These are phyloP conservation scores for Embiotoca jacksoni DNA, from an alignment of 2,113 vertebrate genomes.

Conservation along the genomic window DNA sequence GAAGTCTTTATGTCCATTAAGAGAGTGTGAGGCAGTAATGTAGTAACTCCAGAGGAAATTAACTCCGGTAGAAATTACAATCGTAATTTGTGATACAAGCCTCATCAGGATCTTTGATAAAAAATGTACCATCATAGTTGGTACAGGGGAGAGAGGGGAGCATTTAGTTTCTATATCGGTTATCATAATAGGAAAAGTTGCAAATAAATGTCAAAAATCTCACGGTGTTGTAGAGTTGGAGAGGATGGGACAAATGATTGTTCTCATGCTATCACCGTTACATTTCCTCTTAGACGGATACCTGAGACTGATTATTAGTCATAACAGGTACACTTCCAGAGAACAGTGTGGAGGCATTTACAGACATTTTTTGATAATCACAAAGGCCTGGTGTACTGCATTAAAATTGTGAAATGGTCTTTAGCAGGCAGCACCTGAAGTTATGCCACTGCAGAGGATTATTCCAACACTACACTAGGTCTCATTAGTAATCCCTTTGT, in stretches of 20 bases:
- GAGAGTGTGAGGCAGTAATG: conserved; percentile 54
- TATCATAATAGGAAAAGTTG: neutral
- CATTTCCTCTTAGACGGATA: neutral
- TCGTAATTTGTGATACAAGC: conserved; percentile 34
- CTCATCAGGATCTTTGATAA: conserved; percentile 9
- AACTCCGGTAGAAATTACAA: conserved; percentile 53
- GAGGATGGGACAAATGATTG: neutral
- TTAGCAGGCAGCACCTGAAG: conserved; percentile 5
- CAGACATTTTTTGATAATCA: neutral
- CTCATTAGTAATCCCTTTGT: conserved; percentile 64
- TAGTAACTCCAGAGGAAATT: conserved; percentile 67
- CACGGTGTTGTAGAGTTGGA: neutral
- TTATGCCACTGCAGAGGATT: conserved; percentile 39
- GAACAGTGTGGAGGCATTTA: neutral
- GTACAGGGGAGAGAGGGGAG: neutral
- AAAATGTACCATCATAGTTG: neutral
- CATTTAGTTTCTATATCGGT: conserved; percentile 6
- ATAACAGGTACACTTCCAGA: neutral
- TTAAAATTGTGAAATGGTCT: neutral
- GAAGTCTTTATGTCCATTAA: conserved; percentile 71
- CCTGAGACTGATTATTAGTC: conserved; percentile 1
- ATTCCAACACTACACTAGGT: conserved; percentile 25
- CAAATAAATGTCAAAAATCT: neutral
- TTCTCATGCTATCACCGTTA: neutral
- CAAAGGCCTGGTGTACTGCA: neutral